Conservation (phyloP, 1,140 invertebrate genomes). For the Zaprionus inermis region DNA sequence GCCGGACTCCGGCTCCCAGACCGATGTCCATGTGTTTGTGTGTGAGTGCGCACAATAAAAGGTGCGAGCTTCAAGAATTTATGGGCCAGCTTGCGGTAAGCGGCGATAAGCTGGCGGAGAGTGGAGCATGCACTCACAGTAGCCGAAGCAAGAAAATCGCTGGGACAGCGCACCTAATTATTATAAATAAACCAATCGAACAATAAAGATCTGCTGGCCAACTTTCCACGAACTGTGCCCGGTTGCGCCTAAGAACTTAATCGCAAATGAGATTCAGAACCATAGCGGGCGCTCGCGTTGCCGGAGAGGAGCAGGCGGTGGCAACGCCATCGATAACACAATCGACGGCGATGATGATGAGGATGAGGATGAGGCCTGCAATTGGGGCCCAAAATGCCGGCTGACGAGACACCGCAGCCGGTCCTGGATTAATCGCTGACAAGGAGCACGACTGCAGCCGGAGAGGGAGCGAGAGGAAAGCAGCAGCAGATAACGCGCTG, state of each 20-base stretch:
- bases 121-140: slow-evolving; percentile 29
- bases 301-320: not conserved
- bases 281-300: slow-evolving; percentile 3
- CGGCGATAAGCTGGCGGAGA: slow-evolving; percentile 57
- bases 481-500: slow-evolving; percentile 69
- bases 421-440: slow-evolving; percentile 79
- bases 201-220: slow-evolving; percentile 82
- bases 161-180: slow-evolving; percentile 83
- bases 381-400: slow-evolving; percentile 44
- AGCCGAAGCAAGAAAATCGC: slow-evolving; percentile 49
- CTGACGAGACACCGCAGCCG: slow-evolving; percentile 65
- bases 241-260: slow-evolving; percentile 80
- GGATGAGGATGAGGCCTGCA: slow-evolving; percentile 48
- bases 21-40: slow-evolving; percentile 31
- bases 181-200: slow-evolving; percentile 84
- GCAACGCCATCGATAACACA: slow-evolving; percentile 83
- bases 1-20: slow-evolving; percentile 11
- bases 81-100: slow-evolving; percentile 65
- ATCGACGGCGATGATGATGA: slow-evolving; percentile 58
- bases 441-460: slow-evolving; percentile 43
- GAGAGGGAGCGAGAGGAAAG: too few species aligned
- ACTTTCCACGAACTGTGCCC: slow-evolving; percentile 74
- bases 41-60: slow-evolving; percentile 82
- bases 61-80: slow-evolving; percentile 84
- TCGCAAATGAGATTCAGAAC: slow-evolving; percentile 74